Evolutionary conservation across 1,140 invertebrate species (phyloP), one percentile per base, ranked within the genome.

Genomic region (Drosophila nasuta): DNA sequence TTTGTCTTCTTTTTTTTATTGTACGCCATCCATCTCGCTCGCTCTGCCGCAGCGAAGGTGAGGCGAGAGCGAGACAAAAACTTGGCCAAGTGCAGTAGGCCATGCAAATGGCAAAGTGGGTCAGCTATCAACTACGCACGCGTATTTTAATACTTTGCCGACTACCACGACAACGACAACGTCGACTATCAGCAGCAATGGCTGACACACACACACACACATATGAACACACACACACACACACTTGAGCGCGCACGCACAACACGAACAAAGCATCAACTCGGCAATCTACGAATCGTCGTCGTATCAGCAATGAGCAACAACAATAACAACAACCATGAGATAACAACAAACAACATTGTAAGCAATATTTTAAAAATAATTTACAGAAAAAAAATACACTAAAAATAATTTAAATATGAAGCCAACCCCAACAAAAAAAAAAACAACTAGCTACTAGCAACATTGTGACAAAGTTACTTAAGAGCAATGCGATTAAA

Each of bases 31-130:
- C 45, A 68, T 56, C 67, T 72, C 20, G 33, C 59, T 56, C 71
- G 57, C 65, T 62, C 54, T 30, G 7, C 51, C 6, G 11, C 8
- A 1, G 25, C 25, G 11, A 30, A 38, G 66, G 41, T 67, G 68
- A 28, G 59, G 51, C 43, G 63, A n/a, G 64, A 91, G 66, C 51
- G 82, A 74, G 83, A 91, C 75, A 91, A 91, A 91, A 91, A 91
- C 75, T 91, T 91, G 89, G 89, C 81, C 89, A 91, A 91, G 89
- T 91, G 89, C 89, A 91, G 89, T 91, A 91, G 89, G 89, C 89
- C 89, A 91, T 91, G 89, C 89, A 91, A 91, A 91, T 88, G 82
- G 79, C 58, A 81, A 91, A 91, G 89, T 91, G 82, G 89, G 89
- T 91, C 89, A 91, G 75, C 85, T 86, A 86, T 87, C 76, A 81